Base-by-base conservation (phyloP, 2,888 invertebrate species). In the Trissonchulus sp. region DNA sequence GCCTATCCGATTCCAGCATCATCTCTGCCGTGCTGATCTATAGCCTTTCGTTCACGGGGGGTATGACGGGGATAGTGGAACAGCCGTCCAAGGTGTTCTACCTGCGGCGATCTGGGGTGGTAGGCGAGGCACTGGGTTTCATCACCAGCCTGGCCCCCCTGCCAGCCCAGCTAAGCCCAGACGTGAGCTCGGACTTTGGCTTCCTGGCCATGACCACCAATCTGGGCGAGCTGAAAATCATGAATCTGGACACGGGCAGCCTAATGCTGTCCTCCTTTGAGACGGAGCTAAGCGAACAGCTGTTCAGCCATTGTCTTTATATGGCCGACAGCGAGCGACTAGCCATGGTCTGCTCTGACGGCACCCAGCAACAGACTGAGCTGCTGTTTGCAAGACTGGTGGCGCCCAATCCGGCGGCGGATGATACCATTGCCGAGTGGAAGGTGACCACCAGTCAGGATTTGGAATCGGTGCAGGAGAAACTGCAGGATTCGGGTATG, bases 141-240 rank as follows among this genome's bases (percentile, higher is more conserved):
- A 8, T 84, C 2, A 74, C 80, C 34, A 79, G 84, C 74, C 78
- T 84, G 36, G 84, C 84, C 37, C 63, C 63, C 68, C 8, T 33
- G 18, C 69, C 48, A 36, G 31, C 18, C 76, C n/a, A 72, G 63
- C 73, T 28, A 35, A 38, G n/a, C 36, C 63, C 1, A 37, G 65
- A 36, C 23, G 78, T 77, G 31, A 87, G 90, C 71, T 89, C 71
- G 15, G 71, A 31, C 34, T 69, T 31, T 69, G 71, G 71, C 37
- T 69, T 35, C 37, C 28, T 91, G 65, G 89, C 91, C 75, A 90
- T 92, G 65, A 91, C 92, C 23, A 91, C 92, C 78, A 87, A 88
- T 0, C 91, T 91, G 82, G 93, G 93, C 2, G 88, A 88, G 69
- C 88, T 94, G 48, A 88, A 91, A 81, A 85, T 94, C 68, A 88